These are phyloP conservation scores for Heterochromis multidens DNA, from an alignment of 2,113 vertebrate species.

Conservation along the genomic window DNA sequence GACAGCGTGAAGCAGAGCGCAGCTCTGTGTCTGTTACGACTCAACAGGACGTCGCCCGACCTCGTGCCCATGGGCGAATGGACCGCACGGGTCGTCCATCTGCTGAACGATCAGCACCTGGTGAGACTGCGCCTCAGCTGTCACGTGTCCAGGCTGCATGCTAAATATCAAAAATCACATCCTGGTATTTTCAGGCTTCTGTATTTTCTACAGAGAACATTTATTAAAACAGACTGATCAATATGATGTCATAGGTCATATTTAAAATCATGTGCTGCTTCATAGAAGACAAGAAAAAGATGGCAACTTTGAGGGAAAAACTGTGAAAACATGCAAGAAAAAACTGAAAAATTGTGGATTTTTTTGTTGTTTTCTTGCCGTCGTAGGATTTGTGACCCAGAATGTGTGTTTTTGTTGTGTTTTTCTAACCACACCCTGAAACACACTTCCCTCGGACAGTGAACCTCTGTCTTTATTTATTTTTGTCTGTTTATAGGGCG, in stretches of 20 bases:
- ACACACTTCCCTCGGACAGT: not conserved
- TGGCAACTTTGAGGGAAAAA: too few relatives aligned
- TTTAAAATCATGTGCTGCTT: too few relatives aligned
- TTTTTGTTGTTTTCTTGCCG: too few relatives aligned
- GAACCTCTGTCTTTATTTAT: not conserved
- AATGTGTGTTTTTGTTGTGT: too few relatives aligned
- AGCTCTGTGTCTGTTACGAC: conserved; percentile 86
- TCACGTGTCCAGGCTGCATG: too few relatives aligned
- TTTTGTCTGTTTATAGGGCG: conserved; percentile 72
- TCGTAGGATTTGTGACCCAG: too few relatives aligned
- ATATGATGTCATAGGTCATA: not conserved
- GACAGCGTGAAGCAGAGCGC: conserved; percentile 94
- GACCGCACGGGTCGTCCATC: conserved; percentile 89
- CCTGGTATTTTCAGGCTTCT: too few relatives aligned
- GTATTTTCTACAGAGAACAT: too few relatives aligned
- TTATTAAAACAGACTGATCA: not conserved
- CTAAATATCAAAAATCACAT: not conserved
- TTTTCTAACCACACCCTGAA: rapidly evolving
- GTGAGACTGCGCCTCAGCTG: conserved; percentile 53
- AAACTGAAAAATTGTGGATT: too few relatives aligned
- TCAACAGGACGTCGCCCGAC: conserved; percentile 91
- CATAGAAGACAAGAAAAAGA: too few relatives aligned
- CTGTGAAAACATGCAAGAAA: too few relatives aligned
- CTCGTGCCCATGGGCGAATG: conserved; percentile 93
- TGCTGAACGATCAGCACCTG: conserved; percentile 94